A percentile compares a stretch with the other conserved stretches of the same genome.
Evolutionary conservation across 2,113 vertebrate species (phyloP).

Genomic region (Mastomys coucha): DNA sequence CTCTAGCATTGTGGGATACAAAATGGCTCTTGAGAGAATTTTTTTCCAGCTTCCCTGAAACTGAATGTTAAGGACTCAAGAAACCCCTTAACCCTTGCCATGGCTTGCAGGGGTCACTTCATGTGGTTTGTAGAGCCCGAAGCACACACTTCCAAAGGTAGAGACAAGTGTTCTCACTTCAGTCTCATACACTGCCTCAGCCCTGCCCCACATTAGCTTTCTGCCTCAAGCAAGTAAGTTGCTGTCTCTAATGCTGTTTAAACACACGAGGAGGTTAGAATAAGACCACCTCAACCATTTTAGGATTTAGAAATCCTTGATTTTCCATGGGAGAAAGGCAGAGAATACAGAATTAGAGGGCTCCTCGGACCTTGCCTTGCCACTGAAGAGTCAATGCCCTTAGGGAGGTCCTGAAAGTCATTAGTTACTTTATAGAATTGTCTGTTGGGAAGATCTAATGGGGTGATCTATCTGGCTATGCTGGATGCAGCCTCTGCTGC

Average conservation of each 20-base stretch:
- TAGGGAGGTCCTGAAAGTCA: not conserved
- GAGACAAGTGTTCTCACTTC: not conserved
- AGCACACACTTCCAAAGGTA: not conserved
- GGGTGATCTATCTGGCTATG: not conserved
- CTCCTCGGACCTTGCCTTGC: not conserved
- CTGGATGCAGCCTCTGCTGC: not conserved
- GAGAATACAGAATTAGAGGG: not conserved
- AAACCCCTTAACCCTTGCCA: not conserved
- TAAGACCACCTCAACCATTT: not conserved
- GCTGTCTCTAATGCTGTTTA: slow-evolving; percentile 7
- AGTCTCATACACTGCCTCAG: no score
- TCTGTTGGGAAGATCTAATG: not conserved
- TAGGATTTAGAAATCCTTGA: not conserved
- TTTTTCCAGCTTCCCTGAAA: not conserved
- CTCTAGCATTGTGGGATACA: not conserved
- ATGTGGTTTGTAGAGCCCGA: not conserved
- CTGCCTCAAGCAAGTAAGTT: not conserved
- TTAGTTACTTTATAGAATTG: not conserved
- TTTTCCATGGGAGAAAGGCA: not conserved
- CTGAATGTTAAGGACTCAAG: not conserved
- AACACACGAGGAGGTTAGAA: slow-evolving; percentile 10
- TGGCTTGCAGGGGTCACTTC: not conserved
- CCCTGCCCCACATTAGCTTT: not conserved
- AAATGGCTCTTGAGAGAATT: slow-evolving; percentile 32
- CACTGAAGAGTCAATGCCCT: not conserved